Evolutionary conservation across 1,140 invertebrate genomes (phyloP), one percentile per base, ranked within the genome.

Genomic region (Brachionus koreanus): DNA sequence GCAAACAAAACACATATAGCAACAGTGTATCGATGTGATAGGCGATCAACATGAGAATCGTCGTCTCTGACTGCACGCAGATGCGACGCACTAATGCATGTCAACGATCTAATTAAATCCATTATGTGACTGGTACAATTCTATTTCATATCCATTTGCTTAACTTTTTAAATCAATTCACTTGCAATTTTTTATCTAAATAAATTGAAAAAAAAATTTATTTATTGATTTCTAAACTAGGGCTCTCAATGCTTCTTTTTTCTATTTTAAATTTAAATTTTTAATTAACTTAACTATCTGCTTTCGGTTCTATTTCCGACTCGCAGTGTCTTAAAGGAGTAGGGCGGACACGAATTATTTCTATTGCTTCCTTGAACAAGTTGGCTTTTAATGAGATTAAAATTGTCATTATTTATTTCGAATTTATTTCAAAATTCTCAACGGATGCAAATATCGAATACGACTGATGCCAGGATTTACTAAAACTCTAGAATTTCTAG

Each of bases 1-100:
- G 52, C 57, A 63, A 57, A 82, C n/a, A 69, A 42, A 19, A 82
- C 61, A 49, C 57, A 82, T 5, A 82, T 52, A 25, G 65, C 67
- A 72, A 82, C 82, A 16, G 82, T 82, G 42, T 72, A 69, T 37
- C 67, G 19, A 19, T 82, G 61, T 23, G 57, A 61, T 7, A 82
- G 39, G 33, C 82, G 39, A 74, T 82, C 82, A 0, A 82, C 82
- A 52, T 52, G 37, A 12, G 57, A 72, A 82, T 82, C 82, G 23
- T 82, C 79, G 35, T 82, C 76, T 61, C 76, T 39, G 13, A 79
- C 52, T 12, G 25, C 33, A 25, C 61, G 2, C 16, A 81, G 19
- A 61, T 77, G 74, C 35, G 74, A 77, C 13, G 46, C 74, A 37
- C 46, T 57, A 37, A 77, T 35, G 35, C 46, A 57, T 37, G 74